Conservation (phyloP, 1,140 invertebrate genomes). For the Batillaria attramentaria region DNA sequence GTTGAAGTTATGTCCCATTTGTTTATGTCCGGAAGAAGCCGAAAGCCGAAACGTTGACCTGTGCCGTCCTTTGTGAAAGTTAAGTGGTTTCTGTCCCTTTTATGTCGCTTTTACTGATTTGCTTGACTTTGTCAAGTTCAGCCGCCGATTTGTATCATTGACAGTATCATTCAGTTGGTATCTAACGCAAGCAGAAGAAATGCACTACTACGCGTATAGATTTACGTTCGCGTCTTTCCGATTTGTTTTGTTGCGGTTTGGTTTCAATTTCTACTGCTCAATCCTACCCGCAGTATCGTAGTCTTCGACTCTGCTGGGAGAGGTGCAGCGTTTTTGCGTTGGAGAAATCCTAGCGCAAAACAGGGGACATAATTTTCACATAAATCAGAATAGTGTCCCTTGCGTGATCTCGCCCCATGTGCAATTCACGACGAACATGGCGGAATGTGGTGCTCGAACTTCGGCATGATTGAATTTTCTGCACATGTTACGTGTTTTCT, state of each 20-base stretch:
- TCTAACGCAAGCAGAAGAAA: not conserved
- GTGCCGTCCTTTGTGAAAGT: too few species aligned
- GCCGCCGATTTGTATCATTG: not conserved
- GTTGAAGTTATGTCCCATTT: too few species aligned
- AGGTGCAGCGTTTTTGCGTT: not conserved
- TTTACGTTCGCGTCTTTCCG: not conserved
- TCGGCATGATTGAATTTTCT: not conserved
- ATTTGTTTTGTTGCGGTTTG: not conserved
- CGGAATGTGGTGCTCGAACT: conserved; percentile 1
- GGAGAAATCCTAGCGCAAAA: not conserved
- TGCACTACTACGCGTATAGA: not conserved
- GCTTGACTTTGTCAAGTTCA: too few species aligned
- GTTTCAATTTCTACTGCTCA: not conserved
- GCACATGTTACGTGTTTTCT: not conserved
- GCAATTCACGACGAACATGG: conserved; percentile 1
- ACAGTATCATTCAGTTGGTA: not conserved
- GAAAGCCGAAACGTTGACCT: too few species aligned
- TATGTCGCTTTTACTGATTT: too few species aligned
- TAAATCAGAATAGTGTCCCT: not conserved
- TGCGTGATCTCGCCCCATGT: not conserved
- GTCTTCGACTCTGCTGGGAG: not conserved
- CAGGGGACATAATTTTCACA: not conserved
- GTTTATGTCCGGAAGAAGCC: too few species aligned
- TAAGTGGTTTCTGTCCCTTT: too few species aligned
- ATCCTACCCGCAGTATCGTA: not conserved